Conservation (phyloP, 2,888 invertebrate species). For the Tillus elongatus region DNA sequence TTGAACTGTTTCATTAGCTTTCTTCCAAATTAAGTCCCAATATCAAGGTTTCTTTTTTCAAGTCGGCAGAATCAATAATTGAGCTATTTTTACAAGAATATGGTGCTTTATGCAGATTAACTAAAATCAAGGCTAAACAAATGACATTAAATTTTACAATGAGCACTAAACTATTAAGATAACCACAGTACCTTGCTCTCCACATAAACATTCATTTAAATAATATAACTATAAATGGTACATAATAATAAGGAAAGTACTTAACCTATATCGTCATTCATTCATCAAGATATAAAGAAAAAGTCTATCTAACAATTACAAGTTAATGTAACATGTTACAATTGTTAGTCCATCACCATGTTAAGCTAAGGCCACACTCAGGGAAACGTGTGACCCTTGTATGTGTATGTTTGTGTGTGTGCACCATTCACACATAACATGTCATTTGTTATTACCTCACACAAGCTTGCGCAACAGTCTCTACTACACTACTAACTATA, state of each 20-base stretch:
- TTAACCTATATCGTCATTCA: not conserved
- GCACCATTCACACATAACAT: not conserved
- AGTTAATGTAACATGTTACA: constrained; percentile 37
- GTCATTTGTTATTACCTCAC: constrained; percentile 14
- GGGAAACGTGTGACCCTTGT: too few species aligned
- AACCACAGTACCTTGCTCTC: constrained; percentile 40
- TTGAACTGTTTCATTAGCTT: too few species aligned
- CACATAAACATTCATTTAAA: constrained; percentile 28
- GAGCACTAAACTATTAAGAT: too few species aligned
- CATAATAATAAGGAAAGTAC: not conserved
- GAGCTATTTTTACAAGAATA: too few species aligned
- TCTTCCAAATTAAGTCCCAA: too few species aligned
- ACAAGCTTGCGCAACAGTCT: constrained; percentile 13
- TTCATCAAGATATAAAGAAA: not conserved
- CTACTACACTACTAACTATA: constrained; percentile 32
- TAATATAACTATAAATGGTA: constrained; percentile 13
- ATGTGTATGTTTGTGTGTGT: too few species aligned
- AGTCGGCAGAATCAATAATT: too few species aligned
- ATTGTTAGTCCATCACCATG: constrained; percentile 43
- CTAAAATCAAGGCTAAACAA: too few species aligned
- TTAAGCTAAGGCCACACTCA: constrained; percentile 32
- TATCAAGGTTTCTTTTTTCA: too few species aligned
- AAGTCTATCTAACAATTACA: constrained; percentile 37
- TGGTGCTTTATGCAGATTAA: too few species aligned
- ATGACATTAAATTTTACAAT: too few species aligned